Base-by-base conservation (phyloP, 37 sponge, comb jelly and placozoan genomes). In the Oopsacas minuta region DNA sequence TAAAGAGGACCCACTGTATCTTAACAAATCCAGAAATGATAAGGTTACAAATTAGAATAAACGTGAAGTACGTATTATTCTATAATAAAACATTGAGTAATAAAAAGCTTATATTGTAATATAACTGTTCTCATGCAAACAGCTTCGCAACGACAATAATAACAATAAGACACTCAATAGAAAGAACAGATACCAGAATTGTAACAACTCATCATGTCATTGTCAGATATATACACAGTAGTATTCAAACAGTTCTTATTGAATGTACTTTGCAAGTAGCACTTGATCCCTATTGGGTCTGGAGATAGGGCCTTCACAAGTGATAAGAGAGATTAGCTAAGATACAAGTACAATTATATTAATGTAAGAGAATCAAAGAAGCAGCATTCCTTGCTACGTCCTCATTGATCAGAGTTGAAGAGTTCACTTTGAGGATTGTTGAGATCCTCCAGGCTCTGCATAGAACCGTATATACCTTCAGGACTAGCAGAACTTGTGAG, bases 221-320 rank as follows among this genome's bases (percentile, higher is more conserved):
- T 61, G 49, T 42, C 49, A 42, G 49, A 61, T 61, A 61, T 61
- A 61, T n/a, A 61, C 75, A 61, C 30, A 61, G 30, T 61, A n/a
- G 30, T 61, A 42, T 42, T 42, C 15, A 61, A 12, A 61, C 75
- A 61, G 75, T 61, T 61, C 75, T 61, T 61, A n/a, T 61, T n/a
- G 75, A 61, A 61, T 61, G 75, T 61, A 61, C 75, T 32, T 10
- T 25, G 75, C 51, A 34, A 61, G 75, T 61, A 61, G n/a, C n/a
- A n/a, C n/a, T n/a, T n/a, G n/a, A n/a, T n/a, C n/a, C n/a, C n/a
- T n/a, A n/a, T n/a, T n/a, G n/a, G n/a, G n/a, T n/a, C 75, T 42
- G 49, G 49, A 17, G 49, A 8, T 15, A 15, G 49, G 12, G 49
- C 49, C 15, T 42, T 3, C 75, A 25, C 75, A 61, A 61, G 75